Base-by-base conservation (phyloP, 2,888 invertebrate genomes). In the Incurvaria masculella region DNA sequence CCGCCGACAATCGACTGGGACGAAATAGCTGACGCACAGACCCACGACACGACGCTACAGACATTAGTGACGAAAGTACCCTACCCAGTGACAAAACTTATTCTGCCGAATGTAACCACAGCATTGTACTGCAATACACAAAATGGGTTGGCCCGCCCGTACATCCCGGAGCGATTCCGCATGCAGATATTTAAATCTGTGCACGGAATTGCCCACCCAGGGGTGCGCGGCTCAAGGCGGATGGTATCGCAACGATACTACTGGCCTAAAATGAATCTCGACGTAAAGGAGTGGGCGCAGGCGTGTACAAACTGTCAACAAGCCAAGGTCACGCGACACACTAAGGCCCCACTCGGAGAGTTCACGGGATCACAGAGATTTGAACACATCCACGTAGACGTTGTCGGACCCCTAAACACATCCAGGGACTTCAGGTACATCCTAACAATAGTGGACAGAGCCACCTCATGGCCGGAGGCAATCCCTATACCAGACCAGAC, bases 401-500 rank as follows among this genome's bases (percentile, higher is more conserved):
- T 50, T 10, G 43, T 43, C n/a, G 46, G 52, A 10, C 51, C 49
- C 14, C 19, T 55, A 3, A 38, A 44, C 11, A 14, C 44, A n/a
- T 54, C 56, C 16, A 50, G 55, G 8, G 57, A 54, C 1, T 54
- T 45, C 20, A 48, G 54, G 11, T 60, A 57, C 27, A 50, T 47
- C 4, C 17, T 59, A 2, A 59, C 56, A 0, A 54, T 55, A 4
- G 50, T 58, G n/a, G 60, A 60, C 44, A 47, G 57, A 4, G 11
- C 21, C 46, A 59, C 64, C 2, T 49, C 61, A 8, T 64, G 66
- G 65, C 57, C 60, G 2, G 64, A 63, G 49, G 61, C 56, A 4
- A 47, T 57, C 4, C 63, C 65, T 1, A 17, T 65, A 4, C n/a
- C 38, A 14, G 56, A 64, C 44, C 61, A 60, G 26, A 57, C 59